phyloP scores from a whole-genome alignment of 2,888 invertebrate species.

The Alcis repandata region DNA sequence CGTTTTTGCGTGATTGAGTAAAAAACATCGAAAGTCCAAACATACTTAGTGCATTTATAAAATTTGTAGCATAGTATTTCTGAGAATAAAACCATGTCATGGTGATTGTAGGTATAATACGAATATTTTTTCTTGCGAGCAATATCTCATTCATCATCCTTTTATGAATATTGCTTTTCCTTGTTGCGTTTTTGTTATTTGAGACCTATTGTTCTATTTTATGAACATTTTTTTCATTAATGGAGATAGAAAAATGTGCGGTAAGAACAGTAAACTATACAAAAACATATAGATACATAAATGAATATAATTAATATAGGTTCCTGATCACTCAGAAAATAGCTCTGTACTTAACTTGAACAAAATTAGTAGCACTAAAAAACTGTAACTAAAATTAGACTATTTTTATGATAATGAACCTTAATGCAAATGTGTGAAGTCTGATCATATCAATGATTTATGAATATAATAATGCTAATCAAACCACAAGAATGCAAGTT shows the following conservation, averaged over 20 bases:
- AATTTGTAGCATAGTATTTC: too few species aligned
- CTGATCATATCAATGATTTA: constrained; percentile 25
- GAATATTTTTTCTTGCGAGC: constrained; percentile 9
- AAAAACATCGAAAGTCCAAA: too few species aligned
- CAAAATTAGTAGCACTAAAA: background rate
- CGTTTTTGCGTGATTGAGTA: too few species aligned
- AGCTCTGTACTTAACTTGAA: too few species aligned
- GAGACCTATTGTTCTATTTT: constrained; percentile 12
- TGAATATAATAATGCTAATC: constrained; percentile 53
- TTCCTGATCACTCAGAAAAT: too few species aligned
- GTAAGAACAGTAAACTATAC: background rate
- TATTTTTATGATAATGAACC: background rate
- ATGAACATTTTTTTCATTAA: background rate
- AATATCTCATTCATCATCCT: constrained; percentile 20
- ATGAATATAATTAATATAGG: too few species aligned
- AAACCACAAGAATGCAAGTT: constrained; percentile 57
- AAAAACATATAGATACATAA: background rate
- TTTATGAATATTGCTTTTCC: constrained; percentile 3
- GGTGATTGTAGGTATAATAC: constrained; percentile 7
- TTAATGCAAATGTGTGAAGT: constrained; percentile 4
- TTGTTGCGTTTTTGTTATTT: constrained; percentile 9
- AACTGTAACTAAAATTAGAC: background rate
- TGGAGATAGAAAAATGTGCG: background rate
- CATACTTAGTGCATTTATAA: background rate
- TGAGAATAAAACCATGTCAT: background rate